Conservation (phyloP, 1,140 invertebrate species). For the Drosophila sp. region DNA sequence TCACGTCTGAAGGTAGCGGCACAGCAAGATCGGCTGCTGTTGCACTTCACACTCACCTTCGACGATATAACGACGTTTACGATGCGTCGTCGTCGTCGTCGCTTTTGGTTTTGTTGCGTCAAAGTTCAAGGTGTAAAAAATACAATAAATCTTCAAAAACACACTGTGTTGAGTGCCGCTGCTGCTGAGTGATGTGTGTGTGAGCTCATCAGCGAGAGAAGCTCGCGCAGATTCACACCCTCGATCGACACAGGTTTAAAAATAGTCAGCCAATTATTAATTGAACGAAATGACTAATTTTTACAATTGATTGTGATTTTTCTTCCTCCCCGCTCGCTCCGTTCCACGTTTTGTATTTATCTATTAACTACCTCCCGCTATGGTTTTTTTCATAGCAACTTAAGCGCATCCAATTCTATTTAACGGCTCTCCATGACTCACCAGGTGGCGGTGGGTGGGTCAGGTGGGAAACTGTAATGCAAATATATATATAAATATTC, state of each 20-base stretch:
- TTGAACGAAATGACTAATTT: slow-evolving; percentile 75
- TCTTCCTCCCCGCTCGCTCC: slow-evolving; percentile 10
- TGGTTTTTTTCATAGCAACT: slow-evolving; percentile 32
- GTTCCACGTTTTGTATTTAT: slow-evolving; percentile 1
- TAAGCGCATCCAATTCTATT: slow-evolving; percentile 62
- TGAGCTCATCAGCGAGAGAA: slow-evolving; percentile 53
- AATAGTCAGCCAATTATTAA: slow-evolving; percentile 78
- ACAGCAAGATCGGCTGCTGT: not conserved
- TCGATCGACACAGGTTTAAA: slow-evolving; percentile 56
- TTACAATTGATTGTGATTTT: slow-evolving; percentile 60
- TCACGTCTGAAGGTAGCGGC: slow-evolving; percentile 2
- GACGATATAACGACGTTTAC: slow-evolving; percentile 27
- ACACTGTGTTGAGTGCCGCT: slow-evolving; percentile 8
- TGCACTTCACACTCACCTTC: slow-evolving; percentile 38
- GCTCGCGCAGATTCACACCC: slow-evolving; percentile 7
- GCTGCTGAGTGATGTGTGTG: slow-evolving; percentile 17
- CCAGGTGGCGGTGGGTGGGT: slow-evolving; percentile 41
- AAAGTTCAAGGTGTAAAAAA: slow-evolving; percentile 72
- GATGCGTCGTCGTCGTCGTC: slow-evolving; percentile 17
- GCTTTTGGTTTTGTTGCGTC: slow-evolving; percentile 48
- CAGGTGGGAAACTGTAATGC: slow-evolving; percentile 11
- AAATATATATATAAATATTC: not conserved
- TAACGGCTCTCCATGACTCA: slow-evolving; percentile 50
- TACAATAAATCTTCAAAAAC: slow-evolving; percentile 54
- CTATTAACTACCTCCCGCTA: slow-evolving; percentile 7